phyloP scores from a whole-genome alignment of 2,888 invertebrate genomes.

The Clitarchus hookeri region DNA sequence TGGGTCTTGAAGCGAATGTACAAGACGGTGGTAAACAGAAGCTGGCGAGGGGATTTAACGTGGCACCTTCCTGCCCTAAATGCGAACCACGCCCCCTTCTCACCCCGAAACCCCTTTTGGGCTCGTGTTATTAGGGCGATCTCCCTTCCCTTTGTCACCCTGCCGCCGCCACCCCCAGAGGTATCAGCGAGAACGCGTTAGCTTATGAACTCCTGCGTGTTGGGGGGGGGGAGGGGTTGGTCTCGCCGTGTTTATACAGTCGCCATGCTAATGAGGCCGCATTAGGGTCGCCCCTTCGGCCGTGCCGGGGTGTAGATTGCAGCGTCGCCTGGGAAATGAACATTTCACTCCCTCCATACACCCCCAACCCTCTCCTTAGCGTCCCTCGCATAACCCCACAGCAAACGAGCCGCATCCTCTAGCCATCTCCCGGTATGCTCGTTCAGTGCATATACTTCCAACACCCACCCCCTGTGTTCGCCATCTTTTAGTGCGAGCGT shows the following conservation, averaged over 20 bases:
- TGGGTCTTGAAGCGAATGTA: no score
- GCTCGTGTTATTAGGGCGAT: background rate
- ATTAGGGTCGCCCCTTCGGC: background rate
- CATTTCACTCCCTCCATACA: background rate
- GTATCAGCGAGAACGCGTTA: background rate
- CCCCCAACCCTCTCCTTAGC: background rate
- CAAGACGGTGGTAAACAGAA: background rate
- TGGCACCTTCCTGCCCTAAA: background rate
- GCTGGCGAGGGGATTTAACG: background rate
- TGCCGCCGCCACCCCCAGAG: background rate
- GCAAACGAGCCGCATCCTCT: no score
- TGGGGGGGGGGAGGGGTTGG: background rate
- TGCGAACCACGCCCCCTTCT: background rate
- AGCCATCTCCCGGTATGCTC: no score
- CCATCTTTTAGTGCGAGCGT: no score
- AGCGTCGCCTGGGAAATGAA: slow-evolving; percentile 8
- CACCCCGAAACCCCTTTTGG: background rate
- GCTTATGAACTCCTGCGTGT: background rate
- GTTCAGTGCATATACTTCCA: no score
- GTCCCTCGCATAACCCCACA: background rate
- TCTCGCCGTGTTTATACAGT: background rate
- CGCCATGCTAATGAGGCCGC: slow-evolving; percentile 10
- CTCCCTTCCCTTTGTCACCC: background rate
- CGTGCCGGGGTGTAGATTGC: background rate
- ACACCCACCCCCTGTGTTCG: no score